Percentiles rank a stretch among this genome's conserved stretches.
These are phyloP conservation scores for Drosophila lacicola DNA, from an alignment of 2,888 invertebrate species.

Conservation along the genomic window DNA sequence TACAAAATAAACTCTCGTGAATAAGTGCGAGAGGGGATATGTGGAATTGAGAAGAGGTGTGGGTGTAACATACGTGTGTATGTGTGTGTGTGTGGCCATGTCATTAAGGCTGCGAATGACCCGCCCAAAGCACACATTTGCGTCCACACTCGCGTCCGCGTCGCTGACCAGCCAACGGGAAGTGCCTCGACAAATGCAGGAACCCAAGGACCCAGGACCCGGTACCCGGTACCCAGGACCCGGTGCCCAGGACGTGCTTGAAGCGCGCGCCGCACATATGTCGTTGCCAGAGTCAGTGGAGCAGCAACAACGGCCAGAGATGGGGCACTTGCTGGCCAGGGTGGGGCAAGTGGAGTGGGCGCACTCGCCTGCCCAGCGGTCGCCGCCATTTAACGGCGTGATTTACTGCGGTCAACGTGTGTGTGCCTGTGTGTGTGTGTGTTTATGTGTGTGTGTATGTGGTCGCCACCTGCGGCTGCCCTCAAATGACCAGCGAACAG, in stretches of 20 bases:
- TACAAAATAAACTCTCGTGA: conserved; percentile 84
- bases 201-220: conserved; percentile 20
- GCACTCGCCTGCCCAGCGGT: conserved; percentile 49
- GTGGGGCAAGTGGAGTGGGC: not conserved
- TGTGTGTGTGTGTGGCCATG: conserved; percentile 52
- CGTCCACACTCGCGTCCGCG: conserved; percentile 56
- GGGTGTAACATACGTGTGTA: conserved; percentile 14
- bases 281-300: conserved; percentile 30
- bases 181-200: conserved; percentile 81
- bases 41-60: not conserved
- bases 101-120: conserved; percentile 78
- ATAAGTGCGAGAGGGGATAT: conserved; percentile 8
- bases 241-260: conserved; percentile 59
- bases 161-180: conserved; percentile 73
- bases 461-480: conserved; percentile 77
- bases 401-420: conserved; percentile 83
- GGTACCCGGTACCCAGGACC: conserved; percentile 12
- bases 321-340: too few relatives aligned
- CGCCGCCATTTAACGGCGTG: conserved; percentile 79
- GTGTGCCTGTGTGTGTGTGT: conserved; percentile 18
- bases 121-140: conserved; percentile 81
- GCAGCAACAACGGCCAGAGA: conserved; percentile 17
- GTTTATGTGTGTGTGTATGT: conserved; percentile 37
- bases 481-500: conserved; percentile 77
- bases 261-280: conserved; percentile 55